Base-by-base conservation (phyloP, 2,797 vertebrate genomes). In the Amblyraja radiata region DNA sequence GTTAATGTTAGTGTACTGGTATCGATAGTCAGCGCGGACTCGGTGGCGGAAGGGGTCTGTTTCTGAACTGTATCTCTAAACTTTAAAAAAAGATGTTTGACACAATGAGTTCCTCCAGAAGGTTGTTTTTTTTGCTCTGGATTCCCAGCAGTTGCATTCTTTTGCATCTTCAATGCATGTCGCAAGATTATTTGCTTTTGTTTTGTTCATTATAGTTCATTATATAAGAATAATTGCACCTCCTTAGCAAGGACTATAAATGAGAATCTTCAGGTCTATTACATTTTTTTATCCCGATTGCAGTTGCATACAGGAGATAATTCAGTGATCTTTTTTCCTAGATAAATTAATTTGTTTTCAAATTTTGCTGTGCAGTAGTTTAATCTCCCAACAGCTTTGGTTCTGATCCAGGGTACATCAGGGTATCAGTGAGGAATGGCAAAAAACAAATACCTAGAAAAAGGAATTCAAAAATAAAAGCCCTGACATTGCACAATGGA, bases 401-500 rank as follows among this genome's bases (percentile, higher is more conserved):
- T 88, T 63, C n/a, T 65, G 61, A 65, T 88, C 65, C 84, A 65
- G n/a, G 18, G 88, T 65, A 32, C 32, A 65, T 88, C 65, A 65
- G 61, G 61, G 65, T 65, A 32, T 11, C 88, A 74, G 2, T 91
- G 68, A 91, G 21, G 11, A 91, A 91, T 39, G 9, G 25, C 18
- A 74, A 91, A 39, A 74, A 46, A 91, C 68, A 74, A 91, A 71
- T 91, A 91, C 11, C 8, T 46, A 16, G 68, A 46, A 91, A 73
- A 73, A 6, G 36, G 73, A 39, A 10, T 36, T 25, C 23, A 83
- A 54, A 83, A 36, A 79, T 79, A 79, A 32, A 32, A 6, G 28
- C 14, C 6, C 61, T 88, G 58, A 88, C 65, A 88, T 63, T 88
- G n/a, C 14, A 16, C 14, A 28, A 21, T 88, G 84, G 58, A 65